Evolutionary conservation across 2,888 invertebrate species (phyloP), one percentile per base, ranked within the genome.

Genomic region (Drosophila demipolita): DNA sequence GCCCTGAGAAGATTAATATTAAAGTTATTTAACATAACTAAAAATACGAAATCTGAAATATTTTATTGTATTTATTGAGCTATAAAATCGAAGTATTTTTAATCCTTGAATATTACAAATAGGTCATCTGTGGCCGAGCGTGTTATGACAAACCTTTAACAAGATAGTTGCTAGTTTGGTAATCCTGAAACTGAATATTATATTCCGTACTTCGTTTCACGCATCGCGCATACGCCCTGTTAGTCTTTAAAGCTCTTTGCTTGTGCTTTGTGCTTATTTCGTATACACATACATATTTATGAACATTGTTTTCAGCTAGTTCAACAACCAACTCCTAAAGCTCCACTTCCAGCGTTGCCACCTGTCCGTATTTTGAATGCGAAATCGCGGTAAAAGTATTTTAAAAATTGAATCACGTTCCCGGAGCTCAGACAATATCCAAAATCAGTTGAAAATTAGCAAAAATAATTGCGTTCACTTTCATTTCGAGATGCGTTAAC

Each of bases 401-500:
- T 85, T 85, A 66, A 85, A 84, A 85, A 79, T 80, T 86, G 20
- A 59, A 82, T 71, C 85, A 85, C 85, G 88, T 88, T 75, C 53
- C 64, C 65, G 62, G 49, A 74, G 60, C 57, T 68, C 63, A 67
- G 40, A 35, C 60, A 64, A 67, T 45, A 76, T 62, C 42, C 50
- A 52, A 73, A 66, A 73, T 55, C 52, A 32, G 54, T 60, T 57
- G 38, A 9, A 75, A 63, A 79, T 75, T 75, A 68, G 72, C 75
- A 73, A 67, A 78, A 64, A 77, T 70, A 59, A 74, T 71, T 57
- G 73, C 86, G 68, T 83, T 88, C 75, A 88, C 88, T 86, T 88
- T 86, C 87, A 78, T 86, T 83, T 82, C 62, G 67, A 83, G 89
- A 88, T 86, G 88, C 78, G 82, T 88, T 82, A 82, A 86, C 66